Conservation (phyloP, 2,113 vertebrate species). For the Acinonyx jubatus region DNA sequence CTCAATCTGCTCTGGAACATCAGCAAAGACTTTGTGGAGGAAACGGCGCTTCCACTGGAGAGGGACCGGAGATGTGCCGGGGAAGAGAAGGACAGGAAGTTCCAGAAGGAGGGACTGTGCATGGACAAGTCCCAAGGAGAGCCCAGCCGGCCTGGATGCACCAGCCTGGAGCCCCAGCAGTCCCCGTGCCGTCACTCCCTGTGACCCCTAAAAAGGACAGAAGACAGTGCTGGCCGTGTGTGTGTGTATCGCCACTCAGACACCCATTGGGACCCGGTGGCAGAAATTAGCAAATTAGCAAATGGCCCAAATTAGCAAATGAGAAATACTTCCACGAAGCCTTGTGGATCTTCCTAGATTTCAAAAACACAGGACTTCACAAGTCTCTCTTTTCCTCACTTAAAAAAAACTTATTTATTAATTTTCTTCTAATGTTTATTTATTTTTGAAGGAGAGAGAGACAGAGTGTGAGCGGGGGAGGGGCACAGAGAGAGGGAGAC, state of each 20-base stretch:
- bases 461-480: too few relatives aligned
- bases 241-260: background rate
- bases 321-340: background rate
- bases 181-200: rapidly evolving
- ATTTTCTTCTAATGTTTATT: too few relatives aligned
- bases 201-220: background rate
- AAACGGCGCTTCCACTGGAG: rapidly evolving
- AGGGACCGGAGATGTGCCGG: background rate
- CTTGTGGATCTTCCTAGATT: background rate
- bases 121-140: rapidly evolving
- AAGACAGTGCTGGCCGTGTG: background rate
- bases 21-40: background rate
- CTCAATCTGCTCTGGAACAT: background rate
- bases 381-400: background rate
- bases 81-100: background rate
- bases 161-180: background rate
- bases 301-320: background rate
- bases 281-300: background rate
- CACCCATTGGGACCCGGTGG: background rate
- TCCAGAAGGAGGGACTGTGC: rapidly evolving
- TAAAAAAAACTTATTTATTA: background rate
- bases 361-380: background rate
- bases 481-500: too few relatives aligned
- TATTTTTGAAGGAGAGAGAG: too few relatives aligned
- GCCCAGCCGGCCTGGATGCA: rapidly evolving